Base-by-base conservation (phyloP, 2,113 vertebrate species). In the Sclerurus mexicanus region DNA sequence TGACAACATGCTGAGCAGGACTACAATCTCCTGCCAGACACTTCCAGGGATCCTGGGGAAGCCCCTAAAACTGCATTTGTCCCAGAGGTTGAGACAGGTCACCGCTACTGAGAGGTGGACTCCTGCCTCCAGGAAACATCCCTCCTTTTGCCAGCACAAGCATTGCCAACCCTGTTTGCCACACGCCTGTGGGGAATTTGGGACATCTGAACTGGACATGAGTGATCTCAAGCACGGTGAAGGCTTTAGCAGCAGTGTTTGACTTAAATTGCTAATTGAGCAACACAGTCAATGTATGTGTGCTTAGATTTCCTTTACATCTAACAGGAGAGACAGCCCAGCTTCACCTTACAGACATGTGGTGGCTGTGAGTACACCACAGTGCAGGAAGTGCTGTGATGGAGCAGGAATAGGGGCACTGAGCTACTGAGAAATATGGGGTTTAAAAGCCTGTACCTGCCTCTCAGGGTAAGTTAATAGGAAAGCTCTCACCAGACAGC, bases 401-500 rank as follows among this genome's bases (percentile, higher is more conserved):
- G n/a, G 49, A 81, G 49, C 60, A 85, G 76, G 53, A 89, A 47
- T 1, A 79, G 44, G 89, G 91, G 31, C 83, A 92, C 49, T 0
- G 0, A 92, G 42, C 52, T 67, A 15, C 86, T 75, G 9, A 63
- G 50, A 89, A 95, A 74, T 67, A 79, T 3, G 35, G 22, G 20
- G 14, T 92, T 90, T 88, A 46, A 84, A 87, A 93, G 37, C 30
- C 27, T 35, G 12, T 72, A 68, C 86, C 83, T 0, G 0, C 72
- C 86, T 92, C 55, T 58, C 40, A 73, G 69, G 40, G 53, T 35
- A 53, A 67, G 37, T 53, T 92, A 93, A 90, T 72, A 89, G 77
- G 50, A 93, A 96, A 90, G 62, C 44, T 92, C 77, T 96, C 90
- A 96, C 73, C 90, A 85, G 76, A 81, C 40, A 4, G 53, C 80